These are phyloP conservation scores for Aporophyla lueneburgensis DNA, from an alignment of 2,888 invertebrate species.

Conservation along the genomic window DNA sequence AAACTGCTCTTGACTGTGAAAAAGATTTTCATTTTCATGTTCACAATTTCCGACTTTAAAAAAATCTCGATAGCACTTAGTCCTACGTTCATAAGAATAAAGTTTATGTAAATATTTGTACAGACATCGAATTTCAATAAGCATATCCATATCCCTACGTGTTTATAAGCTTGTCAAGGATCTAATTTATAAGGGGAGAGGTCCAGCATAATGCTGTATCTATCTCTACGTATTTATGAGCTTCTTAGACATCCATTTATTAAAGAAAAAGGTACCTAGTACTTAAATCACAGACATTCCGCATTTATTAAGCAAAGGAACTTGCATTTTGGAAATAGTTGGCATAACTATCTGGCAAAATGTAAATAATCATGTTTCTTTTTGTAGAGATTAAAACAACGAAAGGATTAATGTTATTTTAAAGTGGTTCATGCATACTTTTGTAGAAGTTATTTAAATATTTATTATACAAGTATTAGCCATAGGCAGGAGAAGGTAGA, in stretches of 20 bases:
- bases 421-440: background rate
- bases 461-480: background rate
- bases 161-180: background rate
- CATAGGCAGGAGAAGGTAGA: background rate
- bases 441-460: background rate
- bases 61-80: background rate
- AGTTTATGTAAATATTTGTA: background rate
- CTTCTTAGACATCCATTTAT: background rate
- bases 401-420: background rate
- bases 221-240: background rate
- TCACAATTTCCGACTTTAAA: background rate
- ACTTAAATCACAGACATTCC: too few relatives aligned
- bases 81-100: background rate
- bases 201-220: background rate
- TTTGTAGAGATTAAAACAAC: too few relatives aligned
- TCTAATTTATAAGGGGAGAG: background rate
- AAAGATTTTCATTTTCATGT: background rate
- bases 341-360: background rate
- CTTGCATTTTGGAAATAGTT: background rate
- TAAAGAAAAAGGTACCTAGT: too few relatives aligned
- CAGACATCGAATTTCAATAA: background rate
- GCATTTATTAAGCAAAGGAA: too few relatives aligned
- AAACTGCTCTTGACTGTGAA: background rate
- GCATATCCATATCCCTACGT: background rate
- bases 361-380: too few relatives aligned